Evolutionary conservation across 92 coral and sea anemone species (phyloP).

Genomic region (Micromussa lordhowensis): DNA sequence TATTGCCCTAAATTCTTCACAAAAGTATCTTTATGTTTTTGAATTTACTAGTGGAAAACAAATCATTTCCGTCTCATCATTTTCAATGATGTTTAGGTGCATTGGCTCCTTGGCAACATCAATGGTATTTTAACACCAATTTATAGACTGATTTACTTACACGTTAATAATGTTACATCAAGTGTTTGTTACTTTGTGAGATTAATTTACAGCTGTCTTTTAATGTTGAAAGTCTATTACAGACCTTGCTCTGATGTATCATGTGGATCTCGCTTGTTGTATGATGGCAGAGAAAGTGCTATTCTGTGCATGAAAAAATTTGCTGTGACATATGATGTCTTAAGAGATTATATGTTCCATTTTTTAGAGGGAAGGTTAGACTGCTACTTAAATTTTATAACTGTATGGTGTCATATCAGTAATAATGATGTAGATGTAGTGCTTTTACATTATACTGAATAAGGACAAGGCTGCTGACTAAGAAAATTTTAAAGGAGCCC

Average conservation of each 20-base stretch:
- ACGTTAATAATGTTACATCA: background rate
- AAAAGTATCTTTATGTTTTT: too few species aligned
- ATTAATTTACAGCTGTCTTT: background rate
- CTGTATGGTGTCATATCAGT: too few species aligned
- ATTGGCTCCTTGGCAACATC: background rate
- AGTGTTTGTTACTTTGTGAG: background rate
- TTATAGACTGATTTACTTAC: background rate
- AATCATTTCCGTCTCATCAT: too few species aligned
- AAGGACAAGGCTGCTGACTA: too few species aligned
- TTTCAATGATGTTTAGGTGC: background rate
- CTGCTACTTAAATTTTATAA: background rate
- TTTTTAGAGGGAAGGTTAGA: slow-evolving; percentile 28
- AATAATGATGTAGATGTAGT: too few species aligned
- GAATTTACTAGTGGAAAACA: too few species aligned
- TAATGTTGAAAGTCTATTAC: slow-evolving; percentile 25
- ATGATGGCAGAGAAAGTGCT: slow-evolving; percentile 23
- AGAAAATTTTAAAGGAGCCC: too few species aligned
- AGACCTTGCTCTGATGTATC: slow-evolving; percentile 21
- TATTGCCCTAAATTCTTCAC: too few species aligned
- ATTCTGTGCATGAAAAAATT: slow-evolving; percentile 21
- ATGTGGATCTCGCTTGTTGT: slow-evolving; percentile 10
- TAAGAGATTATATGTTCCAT: slow-evolving; percentile 29
- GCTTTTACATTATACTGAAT: too few species aligned
- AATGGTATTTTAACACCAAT: too few species aligned
- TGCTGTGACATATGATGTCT: slow-evolving; percentile 15